Evolutionary conservation across 2,113 vertebrate genomes (phyloP).

Genomic region (Elgaria multicarinata): DNA sequence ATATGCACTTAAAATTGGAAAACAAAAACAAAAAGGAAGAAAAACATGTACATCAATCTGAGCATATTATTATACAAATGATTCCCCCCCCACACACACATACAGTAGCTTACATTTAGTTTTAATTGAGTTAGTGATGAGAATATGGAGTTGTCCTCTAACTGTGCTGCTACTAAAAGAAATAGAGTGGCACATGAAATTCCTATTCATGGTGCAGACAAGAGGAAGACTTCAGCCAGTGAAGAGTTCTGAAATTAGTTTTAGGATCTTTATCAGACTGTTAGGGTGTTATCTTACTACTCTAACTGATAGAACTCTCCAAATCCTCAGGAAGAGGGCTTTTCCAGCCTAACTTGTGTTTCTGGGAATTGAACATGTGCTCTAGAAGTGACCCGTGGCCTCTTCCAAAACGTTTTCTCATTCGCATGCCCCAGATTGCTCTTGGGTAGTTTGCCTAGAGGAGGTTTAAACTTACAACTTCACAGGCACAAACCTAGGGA

Average conservation of each 20-base stretch:
- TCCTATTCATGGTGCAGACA: not conserved
- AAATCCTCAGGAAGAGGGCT: not conserved
- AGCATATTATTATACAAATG: too few relatives aligned
- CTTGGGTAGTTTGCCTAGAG: not conserved
- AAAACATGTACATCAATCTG: not conserved
- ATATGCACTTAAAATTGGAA: not conserved
- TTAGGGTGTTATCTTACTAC: not conserved
- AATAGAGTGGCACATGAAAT: not conserved
- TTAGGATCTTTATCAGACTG: not conserved
- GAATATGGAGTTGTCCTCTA: not conserved
- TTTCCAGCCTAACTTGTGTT: not conserved
- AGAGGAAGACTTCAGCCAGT: not conserved
- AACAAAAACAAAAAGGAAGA: not conserved
- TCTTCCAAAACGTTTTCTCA: not conserved
- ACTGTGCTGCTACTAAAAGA: not conserved
- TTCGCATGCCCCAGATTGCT: not conserved
- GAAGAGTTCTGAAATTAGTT: constrained; percentile 42
- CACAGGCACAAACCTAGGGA: not conserved
- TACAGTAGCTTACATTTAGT: not conserved
- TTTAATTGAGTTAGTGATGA: not conserved
- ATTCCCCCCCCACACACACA: too few relatives aligned
- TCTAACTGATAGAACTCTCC: not conserved
- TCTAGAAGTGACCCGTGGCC: not conserved
- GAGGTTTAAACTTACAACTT: not conserved
- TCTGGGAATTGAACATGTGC: not conserved